phyloP scores from a whole-genome alignment of 1,140 invertebrate species.

The Paramacrobiotus metropolitanus region DNA sequence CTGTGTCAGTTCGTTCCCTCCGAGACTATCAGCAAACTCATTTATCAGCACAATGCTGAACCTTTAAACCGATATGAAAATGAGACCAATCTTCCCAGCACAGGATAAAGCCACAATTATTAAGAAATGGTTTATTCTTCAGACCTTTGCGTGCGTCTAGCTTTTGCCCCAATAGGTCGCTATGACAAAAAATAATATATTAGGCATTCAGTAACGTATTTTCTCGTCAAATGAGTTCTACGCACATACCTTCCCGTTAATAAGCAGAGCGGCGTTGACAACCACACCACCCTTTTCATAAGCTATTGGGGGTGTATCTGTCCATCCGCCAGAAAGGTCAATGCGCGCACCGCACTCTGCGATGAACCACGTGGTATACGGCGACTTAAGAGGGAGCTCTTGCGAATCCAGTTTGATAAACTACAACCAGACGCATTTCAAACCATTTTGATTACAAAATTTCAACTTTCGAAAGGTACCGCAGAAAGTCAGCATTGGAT shows the following conservation, averaged over 20 bases:
- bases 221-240: no score
- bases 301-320: constrained; percentile 31
- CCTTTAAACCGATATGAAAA: no score
- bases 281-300: constrained; percentile 31
- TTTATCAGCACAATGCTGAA: constrained; percentile 12
- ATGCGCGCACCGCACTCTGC: constrained; percentile 29
- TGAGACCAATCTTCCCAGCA: no score
- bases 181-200: constrained; percentile 15
- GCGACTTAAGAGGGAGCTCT: no score
- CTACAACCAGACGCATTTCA: constrained; percentile 8
- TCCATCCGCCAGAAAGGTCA: constrained; percentile 31
- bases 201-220: no score
- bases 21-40: constrained; percentile 15
- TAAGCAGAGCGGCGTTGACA: constrained; percentile 22
- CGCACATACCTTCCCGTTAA: constrained; percentile 14
- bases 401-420: constrained; percentile 9
- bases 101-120: no score
- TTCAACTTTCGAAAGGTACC: background rate
- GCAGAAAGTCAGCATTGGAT: no score
- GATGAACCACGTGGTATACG: constrained; percentile 21
- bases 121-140: constrained; percentile 8
- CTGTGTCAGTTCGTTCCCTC: constrained; percentile 17
- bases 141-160: constrained; percentile 21
- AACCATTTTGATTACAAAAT: background rate
- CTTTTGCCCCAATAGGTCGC: constrained; percentile 27